Evolutionary conservation across 2,797 vertebrate genomes (phyloP), one percentile per base, ranked within the genome.

Genomic region (Liasis olivaceus): DNA sequence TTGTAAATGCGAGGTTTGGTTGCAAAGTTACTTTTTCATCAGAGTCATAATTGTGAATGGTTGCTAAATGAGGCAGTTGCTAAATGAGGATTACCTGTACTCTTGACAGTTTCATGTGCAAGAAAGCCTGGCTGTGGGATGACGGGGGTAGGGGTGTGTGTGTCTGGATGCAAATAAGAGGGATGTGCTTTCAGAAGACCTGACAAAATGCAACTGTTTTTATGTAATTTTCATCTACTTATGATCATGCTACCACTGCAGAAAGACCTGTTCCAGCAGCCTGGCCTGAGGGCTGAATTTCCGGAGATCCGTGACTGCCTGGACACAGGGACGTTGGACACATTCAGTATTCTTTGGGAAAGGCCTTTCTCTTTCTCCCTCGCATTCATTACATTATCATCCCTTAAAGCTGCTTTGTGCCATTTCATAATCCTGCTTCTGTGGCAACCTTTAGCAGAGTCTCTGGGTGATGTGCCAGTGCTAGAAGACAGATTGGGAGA

Each of bases 241-340:
- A 13, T 5, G 58, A 24, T 54, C 24, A 20, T 24, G 64, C 3
- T 47, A 3, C 2, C 51, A 92, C 56, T 93, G 69, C 97, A 99
- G 99, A 99, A 99, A 97, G 99, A 99, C 95, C 97, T 99, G 89
- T 99, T 99, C 97, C 99, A 99, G 96, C 99, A 99, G 89, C 99
- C 99, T 81, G 99, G 99, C 81, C 98, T 99, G 89, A 98, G 98
- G 85, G 98, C 95, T 0, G 99, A 99, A 97, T 99, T 99, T 98
- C 98, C 98, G 94, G 98, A 98, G 93, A 99, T 99, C 96, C 98
- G 99, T 88, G 99, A 99, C 95, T 99, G 98, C 95, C 98, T 99
- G 95, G 99, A 99, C 96, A 99, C 98, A 9, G 99, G 99, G 93
- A 98, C 97, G 94, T 98, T 98, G 0, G 99, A 99, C 91, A 98